Evolutionary conservation across 2,888 invertebrate species (phyloP), one percentile per base, ranked within the genome.

Genomic region (Ectobius pallidus): DNA sequence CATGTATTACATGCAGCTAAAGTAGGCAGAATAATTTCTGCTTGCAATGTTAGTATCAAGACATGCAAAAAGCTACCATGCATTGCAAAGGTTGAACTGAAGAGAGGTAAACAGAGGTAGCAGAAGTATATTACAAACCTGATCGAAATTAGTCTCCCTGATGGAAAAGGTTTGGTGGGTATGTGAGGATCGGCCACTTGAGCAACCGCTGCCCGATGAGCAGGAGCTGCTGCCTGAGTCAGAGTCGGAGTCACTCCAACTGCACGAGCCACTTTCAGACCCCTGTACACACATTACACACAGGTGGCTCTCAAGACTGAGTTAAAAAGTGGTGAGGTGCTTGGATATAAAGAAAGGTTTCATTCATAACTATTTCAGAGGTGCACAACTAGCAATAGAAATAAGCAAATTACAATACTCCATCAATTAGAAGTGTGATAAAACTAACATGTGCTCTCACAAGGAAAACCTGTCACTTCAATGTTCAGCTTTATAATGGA

Each of bases 61-160:
- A 6, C 58, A 58, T 58, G 30, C 58, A 58, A 27, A 30, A 3
- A 58, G 14, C n/a, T n/a, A n/a, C n/a, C 58, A 58, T 16, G 58
- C 58, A 20, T 27, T 58, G 25, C 11, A 20, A 7, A 46, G 18
- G 0, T 0, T 25, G n/a, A n/a, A n/a, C n/a, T 25, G 32, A n/a
- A 25, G n/a, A 25, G 27, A 58, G 16, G 27, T 2, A 58, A 11
- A 58, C n/a, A 52, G 52, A 52, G 6, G 58, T 58, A 30, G 32
- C 30, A 30, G 58, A 30, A 58, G 58, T 58, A 58, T 58, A 58
- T 65, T 65, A 73, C 76, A 73, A 79, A 84, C 83, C 82, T 84
- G 82, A 75, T 85, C 84, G 78, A 84, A 84, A 80, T 85, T 83
- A 46, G 85, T 83, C 79, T 85, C 85, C 71, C 84, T 81, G 77